These are phyloP conservation scores for Chrysemys picta DNA, from an alignment of 2,113 vertebrate genomes.

Conservation along the genomic window DNA sequence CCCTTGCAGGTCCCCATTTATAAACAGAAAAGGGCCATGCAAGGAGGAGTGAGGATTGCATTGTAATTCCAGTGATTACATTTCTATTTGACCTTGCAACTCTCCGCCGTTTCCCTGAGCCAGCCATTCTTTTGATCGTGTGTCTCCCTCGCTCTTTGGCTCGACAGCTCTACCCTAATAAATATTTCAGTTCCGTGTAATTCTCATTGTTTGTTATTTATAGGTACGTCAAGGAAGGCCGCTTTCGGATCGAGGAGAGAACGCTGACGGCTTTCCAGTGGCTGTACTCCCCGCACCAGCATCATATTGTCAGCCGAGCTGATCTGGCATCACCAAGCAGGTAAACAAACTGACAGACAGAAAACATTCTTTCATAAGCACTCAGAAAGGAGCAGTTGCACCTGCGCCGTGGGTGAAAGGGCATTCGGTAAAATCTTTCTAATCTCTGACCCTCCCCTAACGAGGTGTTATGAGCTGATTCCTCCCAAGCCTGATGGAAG, in stretches of 20 bases:
- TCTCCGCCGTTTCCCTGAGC: not conserved
- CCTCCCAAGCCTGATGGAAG: not conserved
- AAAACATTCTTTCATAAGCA: not conserved
- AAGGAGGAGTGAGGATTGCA: not conserved
- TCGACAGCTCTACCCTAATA: not conserved
- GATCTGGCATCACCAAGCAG: conserved; percentile 78
- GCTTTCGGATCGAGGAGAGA: conserved; percentile 82
- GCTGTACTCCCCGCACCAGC: conserved; percentile 82
- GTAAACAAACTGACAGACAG: conserved; percentile 32
- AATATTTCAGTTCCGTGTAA: conserved; percentile 30
- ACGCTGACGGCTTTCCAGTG: conserved; percentile 83
- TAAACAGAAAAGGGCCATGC: not conserved
- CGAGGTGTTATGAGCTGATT: not conserved
- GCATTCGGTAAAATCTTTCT: not conserved
- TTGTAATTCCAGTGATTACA: accelerated
- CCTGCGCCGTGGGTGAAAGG: not conserved
- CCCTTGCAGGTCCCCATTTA: accelerated
- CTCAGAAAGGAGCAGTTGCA: not conserved
- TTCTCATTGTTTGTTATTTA: conserved; percentile 9
- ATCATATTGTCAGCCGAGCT: conserved; percentile 76
- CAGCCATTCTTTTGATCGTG: accelerated
- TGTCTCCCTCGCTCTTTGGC: not conserved
- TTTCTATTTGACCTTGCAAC: accelerated
- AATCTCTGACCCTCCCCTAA: not conserved
- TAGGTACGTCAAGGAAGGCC: conserved; percentile 83